Conservation (phyloP, 2,797 vertebrate species). For the Gadopsis marmoratus region DNA sequence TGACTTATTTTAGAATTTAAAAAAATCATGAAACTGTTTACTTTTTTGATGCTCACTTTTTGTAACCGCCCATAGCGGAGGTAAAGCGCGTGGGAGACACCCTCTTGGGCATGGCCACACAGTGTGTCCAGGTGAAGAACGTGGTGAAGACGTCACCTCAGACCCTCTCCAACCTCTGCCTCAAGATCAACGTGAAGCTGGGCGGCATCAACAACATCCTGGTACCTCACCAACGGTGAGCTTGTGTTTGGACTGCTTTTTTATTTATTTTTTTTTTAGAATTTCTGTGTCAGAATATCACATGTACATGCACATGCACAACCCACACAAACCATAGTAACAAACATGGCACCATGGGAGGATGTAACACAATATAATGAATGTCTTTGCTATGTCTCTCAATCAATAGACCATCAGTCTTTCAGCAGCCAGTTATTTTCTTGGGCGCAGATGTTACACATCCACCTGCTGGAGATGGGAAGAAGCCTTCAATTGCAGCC, state of each 20-base stretch:
- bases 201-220: slow-evolving; percentile 99
- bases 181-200: slow-evolving; percentile 99
- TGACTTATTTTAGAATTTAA: not conserved
- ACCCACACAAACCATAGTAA: not conserved
- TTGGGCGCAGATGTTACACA: slow-evolving; percentile 98
- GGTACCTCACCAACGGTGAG: slow-evolving; percentile 92
- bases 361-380: not conserved
- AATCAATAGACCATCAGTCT: slow-evolving; percentile 88
- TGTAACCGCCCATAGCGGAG: slow-evolving; percentile 84
- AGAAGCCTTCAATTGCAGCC: slow-evolving; percentile 98
- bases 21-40: not conserved
- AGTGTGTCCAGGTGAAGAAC: slow-evolving; percentile 99
- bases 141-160: slow-evolving; percentile 99
- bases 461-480: slow-evolving; percentile 97
- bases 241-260: too few relatives aligned
- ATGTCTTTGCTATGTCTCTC: slow-evolving; percentile 12
- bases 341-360: not conserved
- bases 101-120: slow-evolving; percentile 97
- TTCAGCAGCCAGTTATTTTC: slow-evolving; percentile 99
- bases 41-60: not conserved
- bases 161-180: slow-evolving; percentile 99
- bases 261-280: not conserved
- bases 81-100: slow-evolving; percentile 98
- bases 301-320: not conserved
- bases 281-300: not conserved